These are phyloP conservation scores for Acleris emargana DNA, from an alignment of 2,888 invertebrate species.

Conservation along the genomic window DNA sequence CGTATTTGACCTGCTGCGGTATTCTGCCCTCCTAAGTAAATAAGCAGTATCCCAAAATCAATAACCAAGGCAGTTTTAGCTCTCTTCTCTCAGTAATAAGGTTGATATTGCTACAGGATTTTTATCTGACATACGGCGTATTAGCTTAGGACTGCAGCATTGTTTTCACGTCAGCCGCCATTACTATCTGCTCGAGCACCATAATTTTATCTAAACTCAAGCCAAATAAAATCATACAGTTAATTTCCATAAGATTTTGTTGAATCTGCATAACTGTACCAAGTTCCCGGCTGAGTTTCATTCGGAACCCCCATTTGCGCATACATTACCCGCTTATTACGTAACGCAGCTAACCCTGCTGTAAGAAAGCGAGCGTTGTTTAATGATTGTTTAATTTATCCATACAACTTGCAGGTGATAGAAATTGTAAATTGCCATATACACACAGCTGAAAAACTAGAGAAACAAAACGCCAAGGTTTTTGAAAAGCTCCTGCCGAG, in stretches of 20 bases:
- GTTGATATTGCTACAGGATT: too few species aligned
- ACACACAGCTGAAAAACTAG: constrained; percentile 27
- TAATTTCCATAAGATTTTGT: constrained; percentile 57
- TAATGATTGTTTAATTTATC: constrained; percentile 41
- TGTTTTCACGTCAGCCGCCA: too few species aligned
- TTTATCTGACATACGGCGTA: too few species aligned
- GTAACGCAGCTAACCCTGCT: constrained; percentile 32
- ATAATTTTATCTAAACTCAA: constrained; percentile 9
- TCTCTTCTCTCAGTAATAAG: too few species aligned
- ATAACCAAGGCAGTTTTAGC: too few species aligned
- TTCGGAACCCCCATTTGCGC: constrained; percentile 42
- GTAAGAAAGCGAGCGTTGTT: constrained; percentile 43
- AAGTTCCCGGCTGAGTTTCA: constrained; percentile 45
- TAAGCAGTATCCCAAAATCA: too few species aligned
- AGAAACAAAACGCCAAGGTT: not conserved
- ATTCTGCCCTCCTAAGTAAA: too few species aligned
- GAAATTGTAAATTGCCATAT: constrained; percentile 38
- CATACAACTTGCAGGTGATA: constrained; percentile 45
- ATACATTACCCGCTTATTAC: constrained; percentile 47
- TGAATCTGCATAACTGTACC: constrained; percentile 55
- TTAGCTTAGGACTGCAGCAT: too few species aligned
- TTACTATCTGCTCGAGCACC: too few species aligned
- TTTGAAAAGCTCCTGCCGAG: too few species aligned
- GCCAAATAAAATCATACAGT: constrained; percentile 37
- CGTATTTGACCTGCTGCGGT: too few species aligned